phyloP scores from a whole-genome alignment of 2,797 vertebrate species.

The Sphenodon punctatus region DNA sequence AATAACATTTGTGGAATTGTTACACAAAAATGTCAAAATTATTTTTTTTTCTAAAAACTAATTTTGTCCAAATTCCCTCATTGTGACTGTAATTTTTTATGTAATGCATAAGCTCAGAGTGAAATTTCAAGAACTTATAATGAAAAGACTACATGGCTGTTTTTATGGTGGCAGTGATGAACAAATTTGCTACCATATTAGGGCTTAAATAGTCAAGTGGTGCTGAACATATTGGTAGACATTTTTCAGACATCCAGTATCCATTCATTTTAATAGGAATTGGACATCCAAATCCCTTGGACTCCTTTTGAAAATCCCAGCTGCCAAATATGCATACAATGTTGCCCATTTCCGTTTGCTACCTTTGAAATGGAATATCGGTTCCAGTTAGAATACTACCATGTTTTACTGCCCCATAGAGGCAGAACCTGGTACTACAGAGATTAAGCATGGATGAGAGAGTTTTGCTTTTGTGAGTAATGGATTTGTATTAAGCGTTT shows the following conservation, averaged over 20 bases:
- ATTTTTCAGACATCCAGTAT: no score
- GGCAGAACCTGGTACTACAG: neutral
- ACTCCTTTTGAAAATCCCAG: neutral
- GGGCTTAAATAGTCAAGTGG: no score
- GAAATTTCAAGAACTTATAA: neutral
- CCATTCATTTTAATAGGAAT: neutral
- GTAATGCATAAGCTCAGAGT: neutral
- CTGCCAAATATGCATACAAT: neutral
- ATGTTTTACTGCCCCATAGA: neutral
- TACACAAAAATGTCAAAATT: no score
- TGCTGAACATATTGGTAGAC: no score
- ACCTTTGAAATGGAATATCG: neutral
- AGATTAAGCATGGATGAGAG: neutral
- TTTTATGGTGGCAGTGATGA: no score
- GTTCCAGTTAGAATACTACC: fast-evolving
- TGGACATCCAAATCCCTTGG: neutral
- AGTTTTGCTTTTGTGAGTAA: slow-evolving; percentile 11
- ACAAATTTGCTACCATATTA: no score
- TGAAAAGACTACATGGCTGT: no score
- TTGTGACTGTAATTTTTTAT: neutral
- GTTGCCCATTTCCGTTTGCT: neutral
- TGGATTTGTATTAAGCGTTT: neutral
- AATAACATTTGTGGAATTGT: neutral
- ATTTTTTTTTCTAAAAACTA: no score
- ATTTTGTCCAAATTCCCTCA: neutral